Evolutionary conservation across 2,113 vertebrate genomes (phyloP), one percentile per base, ranked within the genome.

Genomic region (Tympanuchus pallidicinctus): DNA sequence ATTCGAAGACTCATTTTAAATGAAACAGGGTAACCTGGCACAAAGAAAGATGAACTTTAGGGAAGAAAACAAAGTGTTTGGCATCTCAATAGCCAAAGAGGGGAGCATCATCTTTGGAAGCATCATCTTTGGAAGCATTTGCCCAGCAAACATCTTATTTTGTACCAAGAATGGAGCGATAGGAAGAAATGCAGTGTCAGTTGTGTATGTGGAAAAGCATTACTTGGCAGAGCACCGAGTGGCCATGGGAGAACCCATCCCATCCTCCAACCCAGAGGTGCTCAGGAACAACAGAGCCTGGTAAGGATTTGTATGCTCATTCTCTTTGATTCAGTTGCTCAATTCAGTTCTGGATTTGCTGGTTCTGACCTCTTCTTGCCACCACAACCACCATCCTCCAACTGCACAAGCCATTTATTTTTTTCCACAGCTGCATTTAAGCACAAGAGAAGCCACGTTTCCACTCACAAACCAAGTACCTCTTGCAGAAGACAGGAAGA

Each of bases 1-100:
- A 88, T 86, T 91, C 90, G 48, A 88, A 94, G 75, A 67, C 34
- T 19, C 22, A 15, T 73, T 88, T 91, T 57, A 76, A 81, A 83
- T 22, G 59, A 81, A 88, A 78, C 16, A 8, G 54, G n/a, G 43
- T 30, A 93, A 94, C 61, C 59, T 70, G 8, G 38, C 72, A 82
- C 40, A 87, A 25, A 73, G 40, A 67, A 63, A 69, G 18, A 77
- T 28, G 48, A 91, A 95, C 48, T 72, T 57, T 5, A 11, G 25
- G 66, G 54, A 90, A 59, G 36, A 91, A 65, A 83, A 40, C 13
- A 32, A 70, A 79, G 14, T 4, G 5, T 59, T 56, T 11, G 42
- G 45, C 8, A 13, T 30, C 92, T 70, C 38, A 71, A 19, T 20
- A 85, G 40, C 70, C 57, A 43, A 11, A 65, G 52, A 70, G 25